These are phyloP conservation scores for Pachliopta kotzebuea DNA, from an alignment of 2,888 invertebrate species.

Conservation along the genomic window DNA sequence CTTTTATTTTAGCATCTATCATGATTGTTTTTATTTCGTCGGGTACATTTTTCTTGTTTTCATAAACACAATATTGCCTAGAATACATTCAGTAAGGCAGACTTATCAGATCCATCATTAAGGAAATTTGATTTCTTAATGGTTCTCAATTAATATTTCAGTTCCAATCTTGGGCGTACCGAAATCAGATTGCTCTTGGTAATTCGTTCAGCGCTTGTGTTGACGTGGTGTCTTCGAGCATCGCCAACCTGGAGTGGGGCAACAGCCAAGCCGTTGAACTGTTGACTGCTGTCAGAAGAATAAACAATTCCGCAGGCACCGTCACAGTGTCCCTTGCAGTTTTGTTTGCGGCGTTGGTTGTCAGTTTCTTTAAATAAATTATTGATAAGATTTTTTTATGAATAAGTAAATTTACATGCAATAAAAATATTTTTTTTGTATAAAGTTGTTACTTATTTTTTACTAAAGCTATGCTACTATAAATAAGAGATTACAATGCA, in stretches of 20 bases:
- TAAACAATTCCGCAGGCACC: constrained; percentile 45
- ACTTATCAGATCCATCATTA: too few relatives aligned
- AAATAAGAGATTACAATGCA: too few relatives aligned
- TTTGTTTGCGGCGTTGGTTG: constrained; percentile 43
- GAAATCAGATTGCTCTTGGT: constrained; percentile 48
- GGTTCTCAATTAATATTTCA: constrained; percentile 35
- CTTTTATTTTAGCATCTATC: background rate
- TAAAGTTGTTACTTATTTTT: too few relatives aligned
- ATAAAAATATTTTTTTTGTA: background rate
- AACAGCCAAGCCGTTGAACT: constrained; percentile 49
- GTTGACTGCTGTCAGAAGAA: constrained; percentile 39
- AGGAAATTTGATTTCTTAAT: too few relatives aligned
- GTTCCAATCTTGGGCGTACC: constrained; percentile 65
- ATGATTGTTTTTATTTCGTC: too few relatives aligned
- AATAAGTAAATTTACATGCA: constrained; percentile 2
- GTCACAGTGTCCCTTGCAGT: constrained; percentile 49
- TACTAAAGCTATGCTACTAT: too few relatives aligned
- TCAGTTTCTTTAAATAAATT: constrained; percentile 49
- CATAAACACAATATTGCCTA: too few relatives aligned
- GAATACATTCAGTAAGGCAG: too few relatives aligned
- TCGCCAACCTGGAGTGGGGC: constrained; percentile 60
- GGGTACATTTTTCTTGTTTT: too few relatives aligned
- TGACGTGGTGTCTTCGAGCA: constrained; percentile 45
- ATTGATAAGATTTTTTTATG: constrained; percentile 5
- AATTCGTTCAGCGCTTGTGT: constrained; percentile 47